A percentile compares a stretch with the other conserved stretches of the same genome.
Conservation (phyloP, 2,888 invertebrate genomes). For the Flabesymbios commensalis region DNA sequence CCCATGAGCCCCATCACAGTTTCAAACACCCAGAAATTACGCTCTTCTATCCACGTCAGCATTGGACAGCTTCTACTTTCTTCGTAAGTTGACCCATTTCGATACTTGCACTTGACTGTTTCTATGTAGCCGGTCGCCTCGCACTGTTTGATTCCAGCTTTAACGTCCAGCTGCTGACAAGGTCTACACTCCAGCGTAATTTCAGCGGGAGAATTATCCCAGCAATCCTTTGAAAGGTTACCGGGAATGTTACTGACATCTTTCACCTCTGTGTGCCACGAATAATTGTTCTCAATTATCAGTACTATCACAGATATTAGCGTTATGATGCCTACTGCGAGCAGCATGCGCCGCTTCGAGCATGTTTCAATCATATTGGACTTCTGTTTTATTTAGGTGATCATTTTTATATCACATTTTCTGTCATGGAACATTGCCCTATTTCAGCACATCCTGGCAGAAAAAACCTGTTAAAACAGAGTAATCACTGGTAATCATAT, state of each 20-base stretch:
- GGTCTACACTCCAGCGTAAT: background rate
- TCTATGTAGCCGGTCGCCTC: constrained; percentile 10
- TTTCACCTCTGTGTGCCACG: background rate
- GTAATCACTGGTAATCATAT: no score
- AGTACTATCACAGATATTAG: background rate
- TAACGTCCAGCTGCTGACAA: background rate
- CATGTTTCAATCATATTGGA: constrained; percentile 54
- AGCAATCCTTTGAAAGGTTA: background rate
- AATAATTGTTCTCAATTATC: background rate
- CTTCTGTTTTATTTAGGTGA: no score
- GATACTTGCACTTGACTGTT: constrained; percentile 1
- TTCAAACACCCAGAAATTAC: constrained; percentile 82
- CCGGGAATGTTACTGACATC: background rate
- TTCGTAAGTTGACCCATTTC: background rate
- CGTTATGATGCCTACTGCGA: constrained; percentile 36
- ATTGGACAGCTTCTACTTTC: constrained; percentile 18
- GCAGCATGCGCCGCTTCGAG: constrained; percentile 55
- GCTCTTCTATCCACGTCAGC: constrained; percentile 77
- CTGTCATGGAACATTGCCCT: no score
- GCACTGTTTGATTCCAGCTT: background rate
- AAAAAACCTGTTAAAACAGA: no score
- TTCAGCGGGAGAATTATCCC: background rate
- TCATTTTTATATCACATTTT: no score
- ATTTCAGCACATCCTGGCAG: no score
- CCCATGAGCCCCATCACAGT: constrained; percentile 72